Evolutionary conservation across 2,888 invertebrate genomes (phyloP), one percentile per base, ranked within the genome.

Genomic region (Andricus curvator): DNA sequence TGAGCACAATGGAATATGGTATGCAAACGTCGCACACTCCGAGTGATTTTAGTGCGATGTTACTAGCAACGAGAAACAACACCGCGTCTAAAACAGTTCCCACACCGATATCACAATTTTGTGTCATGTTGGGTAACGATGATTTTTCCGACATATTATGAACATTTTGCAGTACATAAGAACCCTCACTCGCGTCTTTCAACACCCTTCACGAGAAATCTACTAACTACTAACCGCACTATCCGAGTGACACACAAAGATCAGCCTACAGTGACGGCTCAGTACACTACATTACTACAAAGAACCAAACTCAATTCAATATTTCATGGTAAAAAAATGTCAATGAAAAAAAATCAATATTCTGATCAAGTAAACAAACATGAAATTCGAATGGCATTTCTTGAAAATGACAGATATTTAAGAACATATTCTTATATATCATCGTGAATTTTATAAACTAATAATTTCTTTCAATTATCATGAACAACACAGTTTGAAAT

Each of bases 71-170:
- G 20, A 91, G 80, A 77, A 90, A 79, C 68, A 91, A 81, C 84
- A 89, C 80, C 78, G 88, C 86, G 83, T 91, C 89, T 81, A 91
- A 79, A 51, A 86, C 77, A 66, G 88, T 80, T 70, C 84, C 86
- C 82, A 86, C 80, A 89, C 90, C 90, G 90, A 91, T 90, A 89
- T 89, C 90, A 89, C 87, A 86, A 77, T 74, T 74, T 83, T 81
- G 33, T 56, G 56, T 74, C 74, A 74, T 56, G 51, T 56, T 29
- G 22, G 64, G 29, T 64, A 64, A 77, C 41, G 80, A 37, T 68
- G 64, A 68, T 33, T 78, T 78, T 22, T n/a, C 22, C 66, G 48
- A 44, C 44, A 29, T 81, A 74, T 80, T 74, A 25, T 64, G 48
- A 70, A 70, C 56, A 74, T 37, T 37, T 37, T 56, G n/a, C 20